These are phyloP conservation scores for Chloroceryle amazona DNA, from an alignment of 2,797 vertebrate species.

Conservation along the genomic window DNA sequence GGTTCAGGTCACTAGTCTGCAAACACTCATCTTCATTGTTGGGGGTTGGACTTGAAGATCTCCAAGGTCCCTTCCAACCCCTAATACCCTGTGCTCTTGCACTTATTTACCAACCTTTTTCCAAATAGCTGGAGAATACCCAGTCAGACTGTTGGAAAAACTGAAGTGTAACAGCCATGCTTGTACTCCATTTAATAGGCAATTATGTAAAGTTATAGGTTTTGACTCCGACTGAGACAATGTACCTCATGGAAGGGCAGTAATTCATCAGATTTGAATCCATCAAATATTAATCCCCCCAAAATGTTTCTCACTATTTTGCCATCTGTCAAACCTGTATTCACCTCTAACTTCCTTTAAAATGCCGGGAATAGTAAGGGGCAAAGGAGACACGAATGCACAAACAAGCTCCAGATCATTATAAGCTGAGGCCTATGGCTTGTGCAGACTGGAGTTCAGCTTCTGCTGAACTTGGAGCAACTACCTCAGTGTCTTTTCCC, in stretches of 20 bases:
- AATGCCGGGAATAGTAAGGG: background rate
- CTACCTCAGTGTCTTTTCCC: background rate
- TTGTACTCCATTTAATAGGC: background rate
- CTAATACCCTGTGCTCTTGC: background rate
- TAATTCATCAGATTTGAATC: background rate
- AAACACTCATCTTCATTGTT: background rate
- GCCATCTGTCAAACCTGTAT: rapidly evolving
- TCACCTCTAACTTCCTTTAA: background rate
- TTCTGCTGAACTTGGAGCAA: background rate
- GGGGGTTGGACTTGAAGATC: too few species aligned
- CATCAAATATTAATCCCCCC: background rate
- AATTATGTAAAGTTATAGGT: background rate
- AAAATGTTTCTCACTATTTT: background rate
- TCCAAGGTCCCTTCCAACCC: too few species aligned
- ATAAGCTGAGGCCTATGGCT: background rate
- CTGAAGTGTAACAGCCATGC: background rate
- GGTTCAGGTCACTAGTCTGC: background rate
- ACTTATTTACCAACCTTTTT: background rate
- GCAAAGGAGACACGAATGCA: background rate
- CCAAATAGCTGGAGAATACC: background rate
- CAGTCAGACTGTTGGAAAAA: background rate
- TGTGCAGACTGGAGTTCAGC: background rate
- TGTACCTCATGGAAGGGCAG: background rate
- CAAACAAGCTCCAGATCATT: background rate
- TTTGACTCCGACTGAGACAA: background rate